Base-by-base conservation (phyloP, 2,888 invertebrate genomes). In the Seira ritae region DNA sequence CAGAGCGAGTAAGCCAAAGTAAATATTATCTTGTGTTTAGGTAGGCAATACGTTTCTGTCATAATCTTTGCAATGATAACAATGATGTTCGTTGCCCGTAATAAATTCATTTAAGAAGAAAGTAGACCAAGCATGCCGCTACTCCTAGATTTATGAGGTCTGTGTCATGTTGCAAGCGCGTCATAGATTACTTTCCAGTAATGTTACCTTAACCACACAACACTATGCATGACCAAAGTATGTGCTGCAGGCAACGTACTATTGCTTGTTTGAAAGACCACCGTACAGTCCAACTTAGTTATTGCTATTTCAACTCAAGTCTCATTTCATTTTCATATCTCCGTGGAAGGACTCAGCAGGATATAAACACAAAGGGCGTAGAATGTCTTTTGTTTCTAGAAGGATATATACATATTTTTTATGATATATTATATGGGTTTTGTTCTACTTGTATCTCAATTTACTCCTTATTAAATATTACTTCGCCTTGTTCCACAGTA, bases 271-370 rank as follows among this genome's bases (percentile, higher is more conserved):
- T 31, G 31, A 31, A 31, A 4, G 31, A 2, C 8, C 31, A 31
- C 31, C 8, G 3, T 31, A 31, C 3, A 31, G 31, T 31, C 8
- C 31, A 31, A 69, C 12, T 19, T 50, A 71, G 24, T 71, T 71
- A 60, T 77, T 77, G 76, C 69, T 77, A 62, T 68, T 77, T 69
- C 60, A 77, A 68, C 76, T 77, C 67, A 55, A 55, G 68, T 69
- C 69, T 68, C 69, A 77, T 77, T 77, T 77, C 69, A 68, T 60
- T 69, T 68, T 50, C 68, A 42, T 69, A 46, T 46, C 42, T 55
- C 23, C 23, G 20, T 3, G 65, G 20, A 65, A 17, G 65, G 23
- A 22, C 55, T 55, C 65, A 12, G 65, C 6, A 55, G 55, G 2
- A 37, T 62, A 20, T 37, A 73, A 73, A 31, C 62, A 37, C 22